Percentiles rank a stretch among this genome's conserved stretches.
phyloP scores from a whole-genome alignment of 1,140 invertebrate genomes.

The Drosophila prosaltans region DNA sequence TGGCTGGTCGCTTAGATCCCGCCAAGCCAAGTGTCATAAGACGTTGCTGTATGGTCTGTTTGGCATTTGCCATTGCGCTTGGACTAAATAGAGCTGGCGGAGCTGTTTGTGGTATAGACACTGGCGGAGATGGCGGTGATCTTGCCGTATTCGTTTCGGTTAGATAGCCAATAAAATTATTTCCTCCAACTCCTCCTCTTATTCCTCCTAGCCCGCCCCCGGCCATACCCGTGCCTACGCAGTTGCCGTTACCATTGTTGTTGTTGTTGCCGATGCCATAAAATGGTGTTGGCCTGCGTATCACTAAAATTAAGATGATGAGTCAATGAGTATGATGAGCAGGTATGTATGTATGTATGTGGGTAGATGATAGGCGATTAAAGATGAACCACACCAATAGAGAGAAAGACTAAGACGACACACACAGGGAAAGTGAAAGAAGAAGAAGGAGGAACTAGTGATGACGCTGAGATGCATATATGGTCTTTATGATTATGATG shows the following conservation, averaged over 20 bases:
- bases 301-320: conserved; percentile 83
- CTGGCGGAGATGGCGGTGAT: conserved; percentile 13
- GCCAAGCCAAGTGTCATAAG: conserved; percentile 54
- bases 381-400: background rate
- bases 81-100: conserved; percentile 37
- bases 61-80: conserved; percentile 66
- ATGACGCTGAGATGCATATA: conserved; percentile 29
- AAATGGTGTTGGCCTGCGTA: conserved; percentile 77
- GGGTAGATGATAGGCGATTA: conserved; percentile 26
- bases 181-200: conserved; percentile 27
- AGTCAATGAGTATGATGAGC: conserved; percentile 80
- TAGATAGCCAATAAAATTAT: conserved; percentile 44
- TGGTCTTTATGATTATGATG: conserved; percentile 18
- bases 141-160: background rate
- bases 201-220: background rate
- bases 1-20: conserved; percentile 30
- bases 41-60: conserved; percentile 72
- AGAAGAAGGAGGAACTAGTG: conserved; percentile 4
- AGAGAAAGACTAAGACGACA: background rate
- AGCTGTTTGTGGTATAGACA: conserved; percentile 25
- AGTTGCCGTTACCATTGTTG: conserved; percentile 43
- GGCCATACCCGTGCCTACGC: conserved; percentile 47
- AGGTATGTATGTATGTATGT: conserved; percentile 34
- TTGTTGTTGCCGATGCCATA: conserved; percentile 66
- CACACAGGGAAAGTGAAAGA: background rate